These are phyloP conservation scores for Tokudaia muenninki DNA, from an alignment of 2,797 vertebrate species.

Conservation along the genomic window DNA sequence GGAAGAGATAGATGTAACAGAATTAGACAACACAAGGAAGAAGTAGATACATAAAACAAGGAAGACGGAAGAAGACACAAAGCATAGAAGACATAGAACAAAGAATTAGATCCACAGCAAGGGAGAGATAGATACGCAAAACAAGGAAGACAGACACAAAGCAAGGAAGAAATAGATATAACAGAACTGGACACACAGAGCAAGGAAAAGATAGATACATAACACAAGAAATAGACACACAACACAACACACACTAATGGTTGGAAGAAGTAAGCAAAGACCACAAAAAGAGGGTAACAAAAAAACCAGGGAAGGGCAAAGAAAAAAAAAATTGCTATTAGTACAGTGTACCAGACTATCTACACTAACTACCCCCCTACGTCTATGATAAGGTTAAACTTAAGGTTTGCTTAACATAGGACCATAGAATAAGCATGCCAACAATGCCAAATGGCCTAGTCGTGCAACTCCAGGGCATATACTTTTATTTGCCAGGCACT, in stretches of 20 bases:
- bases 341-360: background rate
- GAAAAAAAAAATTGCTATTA: conserved; percentile 60
- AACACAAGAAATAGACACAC: background rate
- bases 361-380: background rate
- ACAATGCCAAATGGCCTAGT: conserved; percentile 22
- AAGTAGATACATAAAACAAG: background rate
- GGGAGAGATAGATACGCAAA: background rate
- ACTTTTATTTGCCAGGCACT: conserved; percentile 27
- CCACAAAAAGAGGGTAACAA: conserved; percentile 7
- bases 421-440: background rate
- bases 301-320: conserved; percentile 37
- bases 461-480: background rate
- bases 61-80: background rate
- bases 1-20: background rate
- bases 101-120: background rate
- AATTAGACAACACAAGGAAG: background rate
- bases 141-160: background rate
- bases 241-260: conserved; percentile 40
- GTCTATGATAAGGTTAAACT: conserved; percentile 3
- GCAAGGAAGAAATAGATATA: background rate
- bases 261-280: conserved; percentile 52
- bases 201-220: background rate
- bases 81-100: background rate
- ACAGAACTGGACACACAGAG: background rate
- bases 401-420: conserved; percentile 14